Base-by-base conservation (phyloP, 1,140 invertebrate genomes). In the Lethrus apterus region DNA sequence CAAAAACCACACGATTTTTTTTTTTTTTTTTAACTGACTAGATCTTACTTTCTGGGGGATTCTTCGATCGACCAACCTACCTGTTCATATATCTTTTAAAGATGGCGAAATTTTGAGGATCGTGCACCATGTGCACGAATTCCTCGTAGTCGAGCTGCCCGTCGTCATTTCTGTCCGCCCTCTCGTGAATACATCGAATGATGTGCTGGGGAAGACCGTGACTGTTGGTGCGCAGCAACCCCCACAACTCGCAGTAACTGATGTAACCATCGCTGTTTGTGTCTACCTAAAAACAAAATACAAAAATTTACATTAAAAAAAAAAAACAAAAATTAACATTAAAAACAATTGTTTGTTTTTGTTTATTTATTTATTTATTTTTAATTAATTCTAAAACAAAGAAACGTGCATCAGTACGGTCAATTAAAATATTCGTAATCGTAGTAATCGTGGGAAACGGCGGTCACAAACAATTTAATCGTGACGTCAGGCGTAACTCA, bases 51-150 rank as follows among this genome's bases (percentile, higher is more conserved):
- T n/a, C n/a, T n/a, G n/a, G n/a, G n/a, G n/a, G n/a, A n/a, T n/a
- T n/a, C n/a, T n/a, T n/a, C n/a, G n/a, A n/a, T n/a, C n/a, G 11
- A 36, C 10, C 17, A 9, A 42, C 40, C 2, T 42, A 42, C 40
- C n/a, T 29, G 7, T 42, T 42, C 4, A 42, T 10, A 13, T 29
- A 29, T 17, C 14, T 21, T 10, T 19, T 29, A n/a, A 42, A 42
- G 8, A 42, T 11, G 4, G 14, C 10, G 2, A 15, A 14, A 42
- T 42, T 42, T 13, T 79, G 76, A 42, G 81, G 72, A 48, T 72
- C 68, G 60, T 77, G 70, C 56, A 88, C 84, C 82, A 92, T 84
- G 8, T 73, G 67, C 29, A 87, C 76, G 60, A 91, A 92, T 70
- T 92, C 88, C 17, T 78, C 70, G 60, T 83, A 88, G 55, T 83